These are phyloP conservation scores for Aptenodytes forsteri DNA, from an alignment of 2,113 vertebrate genomes.

Conservation along the genomic window DNA sequence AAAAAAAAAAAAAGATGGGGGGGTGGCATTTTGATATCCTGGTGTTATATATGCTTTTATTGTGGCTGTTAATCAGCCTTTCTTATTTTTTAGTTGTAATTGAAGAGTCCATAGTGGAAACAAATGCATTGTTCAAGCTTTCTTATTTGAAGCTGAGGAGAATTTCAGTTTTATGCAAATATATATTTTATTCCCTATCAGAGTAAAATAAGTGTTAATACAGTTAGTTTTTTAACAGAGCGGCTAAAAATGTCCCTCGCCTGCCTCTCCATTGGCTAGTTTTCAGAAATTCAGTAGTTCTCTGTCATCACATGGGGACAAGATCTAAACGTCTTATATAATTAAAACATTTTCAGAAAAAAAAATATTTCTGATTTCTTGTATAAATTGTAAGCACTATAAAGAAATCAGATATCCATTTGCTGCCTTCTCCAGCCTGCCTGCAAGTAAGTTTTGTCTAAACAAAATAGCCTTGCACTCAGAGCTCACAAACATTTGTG, in stretches of 20 bases:
- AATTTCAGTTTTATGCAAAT: neutral
- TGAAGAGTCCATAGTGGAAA: neutral
- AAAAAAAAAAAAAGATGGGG: fast-evolving
- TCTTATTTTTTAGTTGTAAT: neutral
- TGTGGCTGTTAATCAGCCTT: neutral
- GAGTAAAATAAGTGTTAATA: neutral
- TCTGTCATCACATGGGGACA: neutral
- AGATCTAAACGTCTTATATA: slow-evolving; percentile 8
- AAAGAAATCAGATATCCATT: neutral
- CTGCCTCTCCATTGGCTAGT: neutral
- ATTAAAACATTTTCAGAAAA: neutral
- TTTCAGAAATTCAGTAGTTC: slow-evolving; percentile 6
- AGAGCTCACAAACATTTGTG: neutral
- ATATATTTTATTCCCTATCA: neutral
- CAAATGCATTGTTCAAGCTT: neutral
- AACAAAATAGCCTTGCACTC: neutral
- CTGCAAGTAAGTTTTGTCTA: neutral
- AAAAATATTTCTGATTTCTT: neutral
- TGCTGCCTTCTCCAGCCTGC: neutral
- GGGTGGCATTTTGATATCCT: neutral
- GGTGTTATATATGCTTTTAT: neutral
- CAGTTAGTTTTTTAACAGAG: neutral
- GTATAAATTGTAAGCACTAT: neutral
- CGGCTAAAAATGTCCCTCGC: neutral
- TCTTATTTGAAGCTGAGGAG: neutral